Evolutionary conservation across 1,140 invertebrate genomes (phyloP), one percentile per base, ranked within the genome.

Genomic region (Helicoverpa armigera): DNA sequence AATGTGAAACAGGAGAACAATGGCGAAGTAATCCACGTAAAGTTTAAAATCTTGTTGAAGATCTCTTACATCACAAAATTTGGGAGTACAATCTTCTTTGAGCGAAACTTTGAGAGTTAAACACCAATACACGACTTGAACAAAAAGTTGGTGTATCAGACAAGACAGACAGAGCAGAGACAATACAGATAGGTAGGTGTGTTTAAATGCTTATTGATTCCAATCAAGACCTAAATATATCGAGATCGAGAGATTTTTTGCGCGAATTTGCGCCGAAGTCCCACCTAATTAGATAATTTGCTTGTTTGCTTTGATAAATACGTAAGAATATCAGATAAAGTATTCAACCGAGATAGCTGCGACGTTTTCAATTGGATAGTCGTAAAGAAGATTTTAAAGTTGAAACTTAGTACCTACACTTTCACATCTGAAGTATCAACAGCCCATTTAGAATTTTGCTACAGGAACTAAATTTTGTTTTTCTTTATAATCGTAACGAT

Each of bases 41-140:
- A 69, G 43, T 69, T 69, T 3, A 50, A 67, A 69, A 50, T 69
- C 16, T 50, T 67, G 35, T 67, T 67, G 4, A 67, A 69, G 65
- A 50, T 50, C 43, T 69, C 16, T 50, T 50, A 67, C 43, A 50
- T 69, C 16, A 67, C 63, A 16, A 48, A 50, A 67, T 67, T 35
- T 11, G 43, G 31, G 16, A 50, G 16, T 50, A 18, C 43, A 10
- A 23, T 43, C 13, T 13, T 10, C 29, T 16, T 61, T 23, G 12
- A 11, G 58, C 29, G 58, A 61, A 61, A 61, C 43, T 67, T 67
- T 18, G 35, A 50, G 43, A 67, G 63, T 35, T 67, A 67, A 67
- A n/a, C 63, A 50, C 16, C 2, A 16, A 50, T 50, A 67, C 63
- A 67, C 10, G 43, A 50, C n/a, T 50, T 67, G 43, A 67, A 18